Evolutionary conservation across 2,113 vertebrate genomes (phyloP).

Genomic region (Gopherus flavomarginatus): DNA sequence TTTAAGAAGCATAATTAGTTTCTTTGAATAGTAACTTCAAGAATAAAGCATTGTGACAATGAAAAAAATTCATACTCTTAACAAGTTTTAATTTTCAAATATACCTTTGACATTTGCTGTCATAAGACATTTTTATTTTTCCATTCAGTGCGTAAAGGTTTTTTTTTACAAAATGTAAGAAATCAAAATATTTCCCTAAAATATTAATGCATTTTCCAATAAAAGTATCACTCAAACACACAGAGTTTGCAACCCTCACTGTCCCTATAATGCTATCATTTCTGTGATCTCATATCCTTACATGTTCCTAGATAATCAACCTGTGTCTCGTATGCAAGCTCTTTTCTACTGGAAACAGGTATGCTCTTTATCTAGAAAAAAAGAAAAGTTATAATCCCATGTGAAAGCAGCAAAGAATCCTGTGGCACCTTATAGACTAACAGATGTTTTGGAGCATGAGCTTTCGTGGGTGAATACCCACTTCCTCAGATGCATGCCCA

Average conservation of each 20-base stretch:
- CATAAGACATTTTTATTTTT: not conserved
- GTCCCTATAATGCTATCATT: not conserved
- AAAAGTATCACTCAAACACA: not conserved
- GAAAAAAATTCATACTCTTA: not conserved
- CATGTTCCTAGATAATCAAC: fast-evolving
- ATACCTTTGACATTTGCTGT: not conserved
- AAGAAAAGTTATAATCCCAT: not conserved
- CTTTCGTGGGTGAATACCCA: too few relatives aligned
- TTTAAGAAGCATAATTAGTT: not conserved
- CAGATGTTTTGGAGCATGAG: too few relatives aligned
- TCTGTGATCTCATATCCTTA: not conserved
- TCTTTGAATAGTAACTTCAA: not conserved
- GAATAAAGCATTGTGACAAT: not conserved
- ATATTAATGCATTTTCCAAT: not conserved
- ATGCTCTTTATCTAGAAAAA: not conserved
- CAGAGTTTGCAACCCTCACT: not conserved
- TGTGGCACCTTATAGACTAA: too few relatives aligned
- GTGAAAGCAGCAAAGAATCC: too few relatives aligned
- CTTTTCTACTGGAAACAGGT: not conserved
- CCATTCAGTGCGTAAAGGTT: not conserved
- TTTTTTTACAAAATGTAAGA: not conserved
- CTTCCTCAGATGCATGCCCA: too few relatives aligned
- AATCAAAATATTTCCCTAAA: not conserved
- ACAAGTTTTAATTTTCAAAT: not conserved
- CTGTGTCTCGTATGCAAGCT: not conserved